Evolutionary conservation across 2,797 vertebrate genomes (phyloP).

Genomic region (Coreius guichenoti): DNA sequence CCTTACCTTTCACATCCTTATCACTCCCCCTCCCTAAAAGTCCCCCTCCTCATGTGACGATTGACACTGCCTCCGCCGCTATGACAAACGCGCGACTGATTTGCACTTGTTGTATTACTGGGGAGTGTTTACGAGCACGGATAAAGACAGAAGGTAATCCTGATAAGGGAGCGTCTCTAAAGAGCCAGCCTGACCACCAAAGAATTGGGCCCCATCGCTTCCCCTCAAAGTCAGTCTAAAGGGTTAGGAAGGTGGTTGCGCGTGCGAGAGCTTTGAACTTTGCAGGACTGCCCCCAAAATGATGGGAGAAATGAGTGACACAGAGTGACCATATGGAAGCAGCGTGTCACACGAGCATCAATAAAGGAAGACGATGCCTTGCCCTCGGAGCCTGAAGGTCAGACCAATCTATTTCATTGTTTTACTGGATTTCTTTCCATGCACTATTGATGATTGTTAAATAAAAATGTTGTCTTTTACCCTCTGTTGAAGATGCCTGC

Average conservation of each 20-base stretch:
- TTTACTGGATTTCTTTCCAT: slow-evolving; percentile 80
- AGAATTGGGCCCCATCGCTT: slow-evolving; percentile 67
- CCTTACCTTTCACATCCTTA: slow-evolving; percentile 87
- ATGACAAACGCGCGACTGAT: slow-evolving; percentile 74
- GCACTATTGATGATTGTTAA: slow-evolving; percentile 70
- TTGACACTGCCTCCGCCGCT: slow-evolving; percentile 81
- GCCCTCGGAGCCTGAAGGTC: slow-evolving; percentile 97
- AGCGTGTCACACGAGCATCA: slow-evolving; percentile 85
- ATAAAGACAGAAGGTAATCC: slow-evolving; percentile 62
- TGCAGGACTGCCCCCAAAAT: slow-evolving; percentile 90
- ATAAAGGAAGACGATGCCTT: slow-evolving; percentile 94
- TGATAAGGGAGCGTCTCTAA: slow-evolving; percentile 74
- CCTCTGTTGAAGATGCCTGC: slow-evolving; percentile 71
- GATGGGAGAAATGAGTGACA: slow-evolving; percentile 73
- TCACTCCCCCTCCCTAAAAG: slow-evolving; percentile 69
- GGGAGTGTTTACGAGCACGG: slow-evolving; percentile 60
- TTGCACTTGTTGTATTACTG: slow-evolving; percentile 64
- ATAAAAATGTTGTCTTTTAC: slow-evolving; percentile 86
- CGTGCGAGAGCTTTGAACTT: slow-evolving; percentile 98
- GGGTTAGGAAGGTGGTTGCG: slow-evolving; percentile 88
- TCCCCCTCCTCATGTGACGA: slow-evolving; percentile 71
- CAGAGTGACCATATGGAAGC: slow-evolving; percentile 80
- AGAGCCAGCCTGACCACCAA: slow-evolving; percentile 75
- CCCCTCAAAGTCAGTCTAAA: slow-evolving; percentile 70
- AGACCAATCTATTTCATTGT: slow-evolving; percentile 99